Percentiles rank a stretch among this genome's conserved stretches.
These are phyloP conservation scores for Aquatica leii DNA, from an alignment of 2,888 invertebrate species.

Conservation along the genomic window DNA sequence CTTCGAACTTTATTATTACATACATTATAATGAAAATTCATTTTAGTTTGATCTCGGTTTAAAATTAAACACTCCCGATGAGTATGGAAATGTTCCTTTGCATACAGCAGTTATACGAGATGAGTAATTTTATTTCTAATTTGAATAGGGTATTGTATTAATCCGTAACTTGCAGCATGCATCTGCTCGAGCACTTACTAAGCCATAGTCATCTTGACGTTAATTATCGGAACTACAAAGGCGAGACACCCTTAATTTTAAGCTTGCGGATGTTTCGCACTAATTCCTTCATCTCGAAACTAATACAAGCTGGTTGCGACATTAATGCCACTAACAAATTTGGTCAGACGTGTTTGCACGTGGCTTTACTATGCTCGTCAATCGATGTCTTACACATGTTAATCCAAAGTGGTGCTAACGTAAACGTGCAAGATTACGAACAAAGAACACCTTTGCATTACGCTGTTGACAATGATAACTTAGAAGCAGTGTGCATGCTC, in stretches of 20 bases:
- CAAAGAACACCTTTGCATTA: conserved; percentile 13
- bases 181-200: not conserved
- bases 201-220: conserved; percentile 5
- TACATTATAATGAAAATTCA: not conserved
- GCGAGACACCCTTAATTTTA: conserved; percentile 13
- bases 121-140: not conserved
- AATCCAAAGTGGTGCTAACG: conserved; percentile 8
- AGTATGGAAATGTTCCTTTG: conserved; percentile 7
- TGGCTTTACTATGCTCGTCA: not conserved
- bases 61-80: not conserved
- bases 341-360: conserved; percentile 5
- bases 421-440: conserved; percentile 9
- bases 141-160: not conserved
- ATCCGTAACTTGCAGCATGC: conserved; percentile 4
- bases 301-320: conserved; percentile 9
- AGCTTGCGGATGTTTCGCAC: not conserved
- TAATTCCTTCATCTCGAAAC: not conserved
- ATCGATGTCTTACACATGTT: not conserved
- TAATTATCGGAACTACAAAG: conserved; percentile 4
- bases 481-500: conserved; percentile 15
- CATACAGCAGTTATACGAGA: conserved; percentile 6
- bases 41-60: not conserved
- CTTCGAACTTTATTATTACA: too few species aligned
- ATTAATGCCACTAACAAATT: conserved; percentile 2
- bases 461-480: conserved; percentile 12